Conservation (phyloP, 2,797 vertebrate genomes). For the Chanos chanos region DNA sequence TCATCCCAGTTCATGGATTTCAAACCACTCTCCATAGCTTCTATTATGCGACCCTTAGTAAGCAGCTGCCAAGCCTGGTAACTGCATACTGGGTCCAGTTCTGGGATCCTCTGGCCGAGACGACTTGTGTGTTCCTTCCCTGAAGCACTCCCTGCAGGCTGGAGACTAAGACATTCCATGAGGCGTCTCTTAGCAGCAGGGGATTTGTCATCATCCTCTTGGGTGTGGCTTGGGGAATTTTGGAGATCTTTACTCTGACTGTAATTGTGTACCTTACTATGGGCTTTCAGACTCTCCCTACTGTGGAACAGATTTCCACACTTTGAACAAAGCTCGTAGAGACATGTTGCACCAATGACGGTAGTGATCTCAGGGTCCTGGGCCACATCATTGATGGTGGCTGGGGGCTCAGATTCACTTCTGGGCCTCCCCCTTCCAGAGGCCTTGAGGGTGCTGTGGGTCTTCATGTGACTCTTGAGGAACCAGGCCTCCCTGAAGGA, state of each 20-base stretch:
- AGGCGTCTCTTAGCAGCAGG: conserved; percentile 75
- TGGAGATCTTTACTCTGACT: conserved; percentile 48
- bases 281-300: conserved; percentile 84
- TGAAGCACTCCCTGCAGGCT: conserved; percentile 54
- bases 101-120: conserved; percentile 79
- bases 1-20: conserved; percentile 80
- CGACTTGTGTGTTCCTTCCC: conserved; percentile 48
- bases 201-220: conserved; percentile 53
- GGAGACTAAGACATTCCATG: conserved; percentile 80
- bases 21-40: conserved; percentile 78
- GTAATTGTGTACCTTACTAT: conserved; percentile 79
- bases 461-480: conserved; percentile 97
- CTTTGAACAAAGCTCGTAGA: conserved; percentile 89
- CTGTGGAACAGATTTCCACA: conserved; percentile 93
- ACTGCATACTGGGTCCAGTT: conserved; percentile 91
- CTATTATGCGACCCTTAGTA: conserved; percentile 85
- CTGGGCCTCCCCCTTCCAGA: conserved; percentile 74
- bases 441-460: conserved; percentile 78
- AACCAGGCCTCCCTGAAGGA: conserved; percentile 95
- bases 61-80: conserved; percentile 95
- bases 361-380: conserved; percentile 77
- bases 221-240: conserved; percentile 37
- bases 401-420: conserved; percentile 75
- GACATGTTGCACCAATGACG: conserved; percentile 63
- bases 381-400: conserved; percentile 89